A percentile compares a stretch with the other conserved stretches of the same genome.
phyloP scores from a whole-genome alignment of 2,797 vertebrate genomes.

The Nyctibius grandis region DNA sequence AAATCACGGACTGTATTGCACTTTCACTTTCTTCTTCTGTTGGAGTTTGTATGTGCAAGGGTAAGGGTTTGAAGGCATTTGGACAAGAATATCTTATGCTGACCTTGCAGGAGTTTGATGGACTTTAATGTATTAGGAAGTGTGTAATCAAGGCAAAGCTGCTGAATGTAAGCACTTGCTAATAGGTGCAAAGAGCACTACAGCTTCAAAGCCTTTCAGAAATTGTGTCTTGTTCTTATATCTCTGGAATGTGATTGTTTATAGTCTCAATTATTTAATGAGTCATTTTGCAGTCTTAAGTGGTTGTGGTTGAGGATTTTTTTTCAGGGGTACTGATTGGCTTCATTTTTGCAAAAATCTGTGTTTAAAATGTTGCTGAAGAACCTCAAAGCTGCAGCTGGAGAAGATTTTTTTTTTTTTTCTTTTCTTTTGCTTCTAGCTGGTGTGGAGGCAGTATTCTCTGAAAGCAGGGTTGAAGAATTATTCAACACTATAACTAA shows the following conservation, averaged over 20 bases:
- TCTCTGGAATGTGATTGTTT: neutral
- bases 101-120: neutral
- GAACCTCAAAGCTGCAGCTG: neutral
- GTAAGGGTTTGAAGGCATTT: neutral
- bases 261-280: neutral
- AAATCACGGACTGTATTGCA: neutral
- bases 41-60: neutral
- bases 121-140: neutral
- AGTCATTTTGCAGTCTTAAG: neutral
- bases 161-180: neutral
- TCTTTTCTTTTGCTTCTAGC: neutral
- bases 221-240: neutral
- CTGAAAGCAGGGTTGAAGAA: neutral
- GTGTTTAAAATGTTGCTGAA: neutral
- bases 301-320: neutral
- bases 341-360: neutral
- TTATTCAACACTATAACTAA: neutral
- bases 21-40: neutral
- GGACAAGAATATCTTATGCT: neutral
- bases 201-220: neutral
- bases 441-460: neutral
- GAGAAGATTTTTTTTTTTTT: neutral
- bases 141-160: neutral
- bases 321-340: neutral
- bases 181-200: rapidly evolving